Base-by-base conservation (phyloP, 2,888 invertebrate genomes). In the Clivina fossor region DNA sequence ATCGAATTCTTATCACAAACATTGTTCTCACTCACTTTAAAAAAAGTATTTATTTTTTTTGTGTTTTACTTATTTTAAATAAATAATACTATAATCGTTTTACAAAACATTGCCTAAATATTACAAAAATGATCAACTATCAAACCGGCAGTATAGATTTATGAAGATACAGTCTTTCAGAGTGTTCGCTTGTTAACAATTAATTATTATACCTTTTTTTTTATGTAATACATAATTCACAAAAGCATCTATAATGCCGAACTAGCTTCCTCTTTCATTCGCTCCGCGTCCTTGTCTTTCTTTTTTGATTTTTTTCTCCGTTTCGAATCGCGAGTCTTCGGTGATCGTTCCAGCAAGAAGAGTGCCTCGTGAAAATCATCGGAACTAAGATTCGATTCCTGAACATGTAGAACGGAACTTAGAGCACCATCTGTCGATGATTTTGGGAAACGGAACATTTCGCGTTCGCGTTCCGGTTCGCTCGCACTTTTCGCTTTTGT, bases 321-420 rank as follows among this genome's bases (percentile, higher is more conserved):
- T 65, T 76, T 76, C 0, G 77, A 76, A 58, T 76, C 75, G 37
- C 75, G 66, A 7, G 74, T 74, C 62, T 78, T 78, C 2, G 79
- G 78, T 8, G 78, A 78, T 54, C 78, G 69, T 62, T 79, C 79
- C 49, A 78, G 65, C 19, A 80, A 69, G 61, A 80, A 80, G 16
- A 80, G 68, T 16, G 79, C 79, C 66, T 80, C 80, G 64, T 80
- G 80, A 63, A 80, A 80, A 66, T 79, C 79, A 63, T 80, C 80
- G 3, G 79, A 78, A 64, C 79, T 79, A 18, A 79, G 66, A 65
- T 78, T 79, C 15, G 78, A 77, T 61, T 80, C 79, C 66, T 79
- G 78, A 22, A 80, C 76, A 65, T 79, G 79, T 46, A 80, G 69
- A 35, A 80, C 79, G 1, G 79, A 79, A 66, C 79, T 79, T n/a